Percentiles rank a stretch among this genome's conserved stretches.
These are phyloP conservation scores for Tachina fera DNA, from an alignment of 2,888 invertebrate species.

Conservation along the genomic window DNA sequence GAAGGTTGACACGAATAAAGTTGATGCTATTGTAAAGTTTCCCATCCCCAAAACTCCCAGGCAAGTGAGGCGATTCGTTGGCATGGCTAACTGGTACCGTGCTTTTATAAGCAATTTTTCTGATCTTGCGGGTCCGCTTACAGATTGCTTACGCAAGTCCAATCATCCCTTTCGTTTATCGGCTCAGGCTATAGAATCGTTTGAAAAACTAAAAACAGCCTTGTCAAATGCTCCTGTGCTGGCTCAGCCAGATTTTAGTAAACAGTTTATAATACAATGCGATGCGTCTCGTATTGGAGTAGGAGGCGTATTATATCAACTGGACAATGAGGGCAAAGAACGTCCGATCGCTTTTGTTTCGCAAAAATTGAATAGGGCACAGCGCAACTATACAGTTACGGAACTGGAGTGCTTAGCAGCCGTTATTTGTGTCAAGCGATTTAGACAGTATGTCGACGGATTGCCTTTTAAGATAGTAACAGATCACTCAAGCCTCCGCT, in stretches of 20 bases:
- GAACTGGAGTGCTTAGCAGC: neutral
- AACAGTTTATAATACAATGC: neutral
- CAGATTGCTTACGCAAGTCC: too few relatives aligned
- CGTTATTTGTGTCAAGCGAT: neutral
- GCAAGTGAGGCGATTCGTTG: slow-evolving; percentile 9
- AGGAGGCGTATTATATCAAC: neutral
- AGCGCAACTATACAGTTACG: neutral
- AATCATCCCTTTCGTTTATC: neutral
- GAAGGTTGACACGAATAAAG: slow-evolving; percentile 7
- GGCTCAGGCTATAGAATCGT: neutral
- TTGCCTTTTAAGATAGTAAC: neutral
- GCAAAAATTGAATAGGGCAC: neutral
- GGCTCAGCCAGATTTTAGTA: neutral
- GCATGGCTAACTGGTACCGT: neutral
- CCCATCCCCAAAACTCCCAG: slow-evolving; percentile 46
- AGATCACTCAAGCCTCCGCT: neutral
- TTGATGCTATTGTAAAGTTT: slow-evolving; percentile 28
- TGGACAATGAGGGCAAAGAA: neutral
- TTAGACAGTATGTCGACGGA: neutral
- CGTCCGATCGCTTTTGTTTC: neutral
- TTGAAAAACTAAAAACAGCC: neutral
- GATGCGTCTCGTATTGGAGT: neutral
- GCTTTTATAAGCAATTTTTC: too few relatives aligned
- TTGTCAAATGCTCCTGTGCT: neutral
- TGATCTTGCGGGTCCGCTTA: too few relatives aligned